Evolutionary conservation across 2,888 invertebrate species (phyloP).

Genomic region (Cheilosia vulpina): DNA sequence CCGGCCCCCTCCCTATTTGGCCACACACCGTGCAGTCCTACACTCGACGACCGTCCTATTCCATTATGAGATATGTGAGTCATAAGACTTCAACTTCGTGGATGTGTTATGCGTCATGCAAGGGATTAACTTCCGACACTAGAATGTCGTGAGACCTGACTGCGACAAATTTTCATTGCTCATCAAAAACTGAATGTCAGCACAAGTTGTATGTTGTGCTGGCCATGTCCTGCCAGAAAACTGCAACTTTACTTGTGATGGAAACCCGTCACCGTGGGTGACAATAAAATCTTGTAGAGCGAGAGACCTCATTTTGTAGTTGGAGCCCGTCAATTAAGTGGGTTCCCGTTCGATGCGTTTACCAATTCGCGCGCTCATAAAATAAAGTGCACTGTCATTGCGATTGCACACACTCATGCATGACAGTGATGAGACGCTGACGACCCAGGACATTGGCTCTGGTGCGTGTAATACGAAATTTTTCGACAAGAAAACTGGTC

Average conservation of each 20-base stretch:
- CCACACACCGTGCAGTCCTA: conserved; percentile 52
- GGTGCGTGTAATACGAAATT: conserved; percentile 15
- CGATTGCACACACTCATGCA: conserved; percentile 45
- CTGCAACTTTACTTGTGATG: conserved; percentile 16
- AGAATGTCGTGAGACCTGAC: conserved; percentile 52
- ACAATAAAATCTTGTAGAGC: conserved; percentile 10
- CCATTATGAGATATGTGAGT: neutral
- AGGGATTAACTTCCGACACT: conserved; percentile 68
- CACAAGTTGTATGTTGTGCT: neutral
- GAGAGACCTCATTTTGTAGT: neutral
- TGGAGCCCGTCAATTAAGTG: conserved; percentile 39
- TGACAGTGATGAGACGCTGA: conserved; percentile 25
- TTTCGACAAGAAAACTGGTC: conserved; percentile 43
- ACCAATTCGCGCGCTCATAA: conserved; percentile 5
- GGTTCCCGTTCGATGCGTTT: conserved; percentile 35
- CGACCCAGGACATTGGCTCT: conserved; percentile 55
- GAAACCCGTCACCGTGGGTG: conserved; percentile 45
- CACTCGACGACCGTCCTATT: conserved; percentile 19
- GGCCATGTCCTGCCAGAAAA: neutral
- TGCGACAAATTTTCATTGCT: conserved; percentile 48
- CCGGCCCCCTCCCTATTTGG: conserved; percentile 19
- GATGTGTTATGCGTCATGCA: conserved; percentile 54
- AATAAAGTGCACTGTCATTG: conserved; percentile 21
- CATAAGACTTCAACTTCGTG: conserved; percentile 3
- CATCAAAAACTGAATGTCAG: conserved; percentile 19